These are phyloP conservation scores for Drosophila sturtevanti DNA, from an alignment of 1,140 invertebrate genomes.

Conservation along the genomic window DNA sequence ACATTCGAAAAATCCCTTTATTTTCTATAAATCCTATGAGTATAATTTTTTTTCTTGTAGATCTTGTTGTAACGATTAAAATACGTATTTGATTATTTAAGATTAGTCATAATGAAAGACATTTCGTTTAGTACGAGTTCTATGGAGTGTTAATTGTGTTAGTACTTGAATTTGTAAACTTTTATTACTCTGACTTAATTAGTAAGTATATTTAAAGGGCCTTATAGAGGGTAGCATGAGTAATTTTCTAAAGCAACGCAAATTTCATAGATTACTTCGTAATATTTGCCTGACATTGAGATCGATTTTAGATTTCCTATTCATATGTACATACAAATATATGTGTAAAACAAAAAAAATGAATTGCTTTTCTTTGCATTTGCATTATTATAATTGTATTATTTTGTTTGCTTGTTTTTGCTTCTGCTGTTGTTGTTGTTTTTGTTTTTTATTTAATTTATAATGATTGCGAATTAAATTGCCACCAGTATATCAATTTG, in stretches of 20 bases:
- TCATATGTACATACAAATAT: neutral
- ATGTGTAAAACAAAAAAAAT: neutral
- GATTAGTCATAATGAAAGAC: too few relatives aligned
- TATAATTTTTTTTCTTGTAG: too few relatives aligned
- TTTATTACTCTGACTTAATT: too few relatives aligned
- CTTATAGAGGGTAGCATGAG: conserved; percentile 1
- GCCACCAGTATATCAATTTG: conserved; percentile 34
- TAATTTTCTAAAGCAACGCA: conserved; percentile 37
- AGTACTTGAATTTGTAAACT: neutral
- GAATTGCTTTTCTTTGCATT: conserved; percentile 5
- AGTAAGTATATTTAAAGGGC: too few relatives aligned
- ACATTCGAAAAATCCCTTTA: too few relatives aligned
- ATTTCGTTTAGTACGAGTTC: too few relatives aligned
- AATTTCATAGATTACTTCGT: conserved; percentile 35
- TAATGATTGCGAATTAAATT: conserved; percentile 38
- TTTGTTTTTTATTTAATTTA: conserved; percentile 2
- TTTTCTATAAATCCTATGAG: too few relatives aligned
- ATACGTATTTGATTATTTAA: too few relatives aligned
- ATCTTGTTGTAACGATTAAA: too few relatives aligned
- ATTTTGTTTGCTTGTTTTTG: neutral
- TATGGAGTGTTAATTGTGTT: too few relatives aligned
- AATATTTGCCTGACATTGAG: conserved; percentile 22
- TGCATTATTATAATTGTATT: neutral
- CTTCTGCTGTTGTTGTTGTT: neutral
- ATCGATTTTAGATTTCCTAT: neutral